phyloP scores from a whole-genome alignment of 2,797 vertebrate genomes.

The Diceros bicornis region DNA sequence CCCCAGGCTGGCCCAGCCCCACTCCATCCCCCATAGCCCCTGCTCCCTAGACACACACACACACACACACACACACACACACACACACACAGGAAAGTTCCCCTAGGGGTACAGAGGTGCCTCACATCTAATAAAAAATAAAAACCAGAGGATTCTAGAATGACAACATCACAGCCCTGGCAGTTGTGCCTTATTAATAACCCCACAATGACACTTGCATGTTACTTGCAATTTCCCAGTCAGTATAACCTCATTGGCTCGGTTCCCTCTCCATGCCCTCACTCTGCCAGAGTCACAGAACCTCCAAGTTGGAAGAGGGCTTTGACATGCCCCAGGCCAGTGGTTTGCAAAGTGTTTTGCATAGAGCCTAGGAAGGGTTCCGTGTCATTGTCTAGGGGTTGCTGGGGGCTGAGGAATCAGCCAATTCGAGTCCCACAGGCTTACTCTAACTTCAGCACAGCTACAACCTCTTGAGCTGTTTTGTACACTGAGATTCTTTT shows the following conservation, averaged over 20 bases:
- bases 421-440: background rate
- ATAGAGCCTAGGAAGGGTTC: slow-evolving; percentile 16
- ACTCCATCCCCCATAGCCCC: background rate
- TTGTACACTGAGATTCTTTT: background rate
- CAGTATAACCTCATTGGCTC: slow-evolving; percentile 43
- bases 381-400: background rate
- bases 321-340: background rate
- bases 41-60: background rate
- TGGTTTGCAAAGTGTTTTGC: background rate
- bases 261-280: background rate
- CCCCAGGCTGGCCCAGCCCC: background rate
- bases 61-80: background rate
- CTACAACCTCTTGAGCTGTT: background rate
- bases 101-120: background rate
- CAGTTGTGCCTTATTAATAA: slow-evolving; percentile 56
- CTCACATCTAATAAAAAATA: slow-evolving; percentile 33
- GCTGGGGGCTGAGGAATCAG: background rate
- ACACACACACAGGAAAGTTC: background rate
- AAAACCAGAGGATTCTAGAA: slow-evolving; percentile 62
- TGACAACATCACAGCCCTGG: background rate
- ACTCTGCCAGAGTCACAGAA: background rate
- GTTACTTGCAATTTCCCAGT: slow-evolving; percentile 11
- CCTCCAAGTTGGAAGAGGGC: background rate
- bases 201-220: background rate
- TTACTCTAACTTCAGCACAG: background rate